These are phyloP conservation scores for Lanius collurio DNA, from an alignment of 2,113 vertebrate species.

Conservation along the genomic window DNA sequence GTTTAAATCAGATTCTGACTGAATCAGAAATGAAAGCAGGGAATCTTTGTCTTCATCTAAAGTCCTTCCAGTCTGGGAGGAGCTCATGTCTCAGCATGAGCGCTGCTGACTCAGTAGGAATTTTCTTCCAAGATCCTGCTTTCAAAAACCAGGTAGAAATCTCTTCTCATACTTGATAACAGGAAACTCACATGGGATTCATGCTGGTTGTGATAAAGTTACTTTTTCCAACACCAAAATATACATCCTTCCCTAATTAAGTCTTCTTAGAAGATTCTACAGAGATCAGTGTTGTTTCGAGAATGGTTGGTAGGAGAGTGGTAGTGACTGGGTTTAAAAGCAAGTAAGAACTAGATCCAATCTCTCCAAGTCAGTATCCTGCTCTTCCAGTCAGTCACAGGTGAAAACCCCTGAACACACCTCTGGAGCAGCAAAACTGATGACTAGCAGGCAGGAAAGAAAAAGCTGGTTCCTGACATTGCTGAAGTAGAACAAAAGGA, in stretches of 20 bases:
- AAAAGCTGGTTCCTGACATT: background rate
- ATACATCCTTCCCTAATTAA: background rate
- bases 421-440: background rate
- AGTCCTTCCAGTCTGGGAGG: background rate
- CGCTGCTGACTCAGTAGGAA: background rate
- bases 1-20: background rate
- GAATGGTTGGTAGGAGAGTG: background rate
- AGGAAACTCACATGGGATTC: background rate
- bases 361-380: background rate
- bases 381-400: background rate
- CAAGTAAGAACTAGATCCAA: background rate
- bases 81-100: background rate
- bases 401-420: background rate
- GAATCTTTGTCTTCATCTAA: background rate
- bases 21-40: background rate
- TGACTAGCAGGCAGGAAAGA: background rate
- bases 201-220: background rate
- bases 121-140: background rate
- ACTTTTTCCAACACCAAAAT: background rate
- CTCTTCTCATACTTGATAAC: background rate
- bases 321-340: background rate
- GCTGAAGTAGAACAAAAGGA: background rate
- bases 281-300: background rate
- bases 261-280: background rate
- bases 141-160: background rate